Conservation (phyloP, 2,113 vertebrate genomes). For the Natator depressus region DNA sequence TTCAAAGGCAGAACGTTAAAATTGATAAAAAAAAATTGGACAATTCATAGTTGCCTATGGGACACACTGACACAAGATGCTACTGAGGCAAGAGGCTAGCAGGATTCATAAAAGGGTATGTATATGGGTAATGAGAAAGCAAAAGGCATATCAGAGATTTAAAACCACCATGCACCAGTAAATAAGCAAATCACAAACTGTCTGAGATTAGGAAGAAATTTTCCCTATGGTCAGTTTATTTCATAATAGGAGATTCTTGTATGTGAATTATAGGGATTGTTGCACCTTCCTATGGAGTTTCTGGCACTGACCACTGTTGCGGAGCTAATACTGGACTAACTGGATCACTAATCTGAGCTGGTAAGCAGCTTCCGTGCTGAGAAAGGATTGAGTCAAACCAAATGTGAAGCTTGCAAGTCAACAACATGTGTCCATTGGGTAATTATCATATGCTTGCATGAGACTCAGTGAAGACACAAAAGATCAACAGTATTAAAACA, state of each 20-base stretch:
- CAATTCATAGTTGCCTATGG: not conserved
- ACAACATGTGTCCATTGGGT: not conserved
- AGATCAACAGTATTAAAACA: not conserved
- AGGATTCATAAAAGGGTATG: not conserved
- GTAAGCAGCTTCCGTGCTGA: not conserved
- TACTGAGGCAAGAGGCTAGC: not conserved
- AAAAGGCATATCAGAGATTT: rapidly evolving
- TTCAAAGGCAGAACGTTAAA: not conserved
- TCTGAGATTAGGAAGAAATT: not conserved
- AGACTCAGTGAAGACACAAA: not conserved
- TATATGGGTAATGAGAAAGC: not conserved
- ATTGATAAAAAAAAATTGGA: not conserved
- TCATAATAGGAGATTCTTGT: not conserved
- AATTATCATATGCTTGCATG: not conserved
- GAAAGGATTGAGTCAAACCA: not conserved
- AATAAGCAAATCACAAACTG: not conserved
- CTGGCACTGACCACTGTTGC: rapidly evolving
- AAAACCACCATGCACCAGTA: not conserved
- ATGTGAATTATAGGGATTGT: not conserved
- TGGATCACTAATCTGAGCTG: not conserved
- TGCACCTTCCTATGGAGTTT: not conserved
- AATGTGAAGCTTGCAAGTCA: not conserved
- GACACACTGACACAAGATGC: not conserved
- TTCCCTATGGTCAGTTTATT: not conserved
- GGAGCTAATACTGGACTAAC: not conserved